Evolutionary conservation across 2,113 vertebrate genomes (phyloP), one percentile per base, ranked within the genome.

Genomic region (Oryzias woworae): DNA sequence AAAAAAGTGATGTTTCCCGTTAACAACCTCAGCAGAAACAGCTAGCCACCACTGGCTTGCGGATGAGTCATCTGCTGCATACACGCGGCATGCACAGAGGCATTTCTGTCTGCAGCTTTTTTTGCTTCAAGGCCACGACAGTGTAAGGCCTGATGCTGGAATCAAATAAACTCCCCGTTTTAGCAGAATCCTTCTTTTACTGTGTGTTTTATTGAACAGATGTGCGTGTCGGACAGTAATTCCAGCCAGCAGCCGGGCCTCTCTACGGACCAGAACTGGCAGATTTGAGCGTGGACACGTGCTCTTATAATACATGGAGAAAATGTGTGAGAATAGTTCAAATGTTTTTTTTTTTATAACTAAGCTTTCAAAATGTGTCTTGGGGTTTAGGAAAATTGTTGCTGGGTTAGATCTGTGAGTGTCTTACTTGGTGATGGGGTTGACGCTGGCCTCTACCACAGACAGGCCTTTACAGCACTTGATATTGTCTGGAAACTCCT

Each of bases 381-480:
- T 10, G 1, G 8, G 36, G 4, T 7, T 12, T 8, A 1, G 17
- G 10, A 20, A 41, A 23, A 14, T 7, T 17, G 45, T 44, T 46
- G 20, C 54, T n/a, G 43, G 24, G 36, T 69, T 1, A 46, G 28
- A 22, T n/a, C 14, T 42, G 24, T 2, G 22, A 50, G 50, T 31
- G 49, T 72, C 96, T 96, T 92, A 99, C 97, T 99, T 99, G 87
- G 97, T 95, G 88, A 99, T 97, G 1, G 97, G 97, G 84, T 99
- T 99, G 86, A 99, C 97, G 82, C 97, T 99, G 92, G 97, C 97
- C 90, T 99, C 97, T 85, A 99, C 94, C 87, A 98, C 94, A 73
- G 96, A 95, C 90, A 99, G 92, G 91, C 95, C 96, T 92, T 99
- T 99, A 94, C 97, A 99, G 80, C 96, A 99, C 89, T 99, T 99